Base-by-base conservation (phyloP, 1,140 invertebrate genomes). In the Drosophila ercepeae region DNA sequence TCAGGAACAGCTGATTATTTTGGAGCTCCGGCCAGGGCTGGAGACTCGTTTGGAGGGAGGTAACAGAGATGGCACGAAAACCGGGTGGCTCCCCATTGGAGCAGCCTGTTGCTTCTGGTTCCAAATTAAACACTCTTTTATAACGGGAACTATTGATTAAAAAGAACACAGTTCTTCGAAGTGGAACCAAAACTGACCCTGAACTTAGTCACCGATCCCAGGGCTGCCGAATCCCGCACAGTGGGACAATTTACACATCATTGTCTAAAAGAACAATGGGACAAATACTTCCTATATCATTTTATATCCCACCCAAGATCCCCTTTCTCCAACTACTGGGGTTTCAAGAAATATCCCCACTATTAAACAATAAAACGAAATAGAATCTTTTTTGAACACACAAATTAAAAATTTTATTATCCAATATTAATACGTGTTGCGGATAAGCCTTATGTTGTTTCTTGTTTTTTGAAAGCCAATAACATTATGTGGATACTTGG, bases 301-400 rank as follows among this genome's bases (percentile, higher is more conserved):
- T 32, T 32, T 32, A 32, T 9, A 32, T 9, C 7, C 6, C 2
- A 32, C 2, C 29, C 6, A 9, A 9, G 29, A 32, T n/a, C n/a
- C n/a, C n/a, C n/a, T n/a, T n/a, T n/a, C n/a, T n/a, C n/a, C n/a
- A n/a, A n/a, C n/a, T n/a, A n/a, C n/a, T n/a, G n/a, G n/a, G n/a
- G n/a, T n/a, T n/a, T n/a, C n/a, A n/a, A n/a, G n/a, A n/a, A 25
- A 4, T 25, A 5, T 25, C 23, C 23, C 23, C 13, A 14, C n/a
- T 2, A 39, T n/a, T 7, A 18, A 7, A 16, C 39, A 7, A 18
- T 19, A 42, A 19, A n/a, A n/a, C n/a, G n/a, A n/a, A n/a, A n/a
- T n/a, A n/a, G n/a, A n/a, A n/a, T n/a, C n/a, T n/a, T n/a, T 32
- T n/a, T 67, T 16, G 27, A 65, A 14, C 63, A 51, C 19, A 32